Evolutionary conservation across 2,797 vertebrate species (phyloP).

Genomic region (Gorsachius magnificus): DNA sequence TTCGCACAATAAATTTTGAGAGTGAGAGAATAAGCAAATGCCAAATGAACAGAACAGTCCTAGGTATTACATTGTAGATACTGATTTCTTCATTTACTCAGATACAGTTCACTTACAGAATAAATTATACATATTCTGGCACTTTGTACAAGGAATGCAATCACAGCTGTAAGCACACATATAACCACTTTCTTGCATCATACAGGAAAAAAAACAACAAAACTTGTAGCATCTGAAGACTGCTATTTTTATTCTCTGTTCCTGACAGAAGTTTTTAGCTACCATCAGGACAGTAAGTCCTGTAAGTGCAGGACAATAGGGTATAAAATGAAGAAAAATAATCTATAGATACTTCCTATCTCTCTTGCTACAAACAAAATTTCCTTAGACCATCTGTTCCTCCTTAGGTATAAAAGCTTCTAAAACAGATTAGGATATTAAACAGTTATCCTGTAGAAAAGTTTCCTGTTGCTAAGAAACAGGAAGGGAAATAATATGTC

Average conservation of each 20-base stretch:
- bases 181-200: background rate
- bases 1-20: background rate
- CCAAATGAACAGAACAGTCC: background rate
- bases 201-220: background rate
- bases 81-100: background rate
- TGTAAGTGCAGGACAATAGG: background rate
- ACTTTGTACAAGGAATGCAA: background rate
- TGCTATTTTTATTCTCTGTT: background rate
- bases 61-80: background rate
- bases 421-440: slow-evolving; percentile 38
- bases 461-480: slow-evolving; percentile 64
- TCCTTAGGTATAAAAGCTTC: slow-evolving; percentile 35
- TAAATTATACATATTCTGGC: background rate
- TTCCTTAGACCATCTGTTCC: slow-evolving; percentile 55
- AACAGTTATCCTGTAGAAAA: slow-evolving; percentile 37
- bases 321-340: background rate
- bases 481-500: background rate
- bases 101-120: background rate
- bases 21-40: background rate
- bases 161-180: background rate
- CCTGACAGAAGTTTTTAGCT: background rate
- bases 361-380: slow-evolving; percentile 1
- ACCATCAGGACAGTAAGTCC: background rate
- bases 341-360: background rate
- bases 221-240: background rate